A percentile compares a stretch with the other conserved stretches of the same genome.
Conservation (phyloP, 1,140 invertebrate species). For the Pinna nobilis region DNA sequence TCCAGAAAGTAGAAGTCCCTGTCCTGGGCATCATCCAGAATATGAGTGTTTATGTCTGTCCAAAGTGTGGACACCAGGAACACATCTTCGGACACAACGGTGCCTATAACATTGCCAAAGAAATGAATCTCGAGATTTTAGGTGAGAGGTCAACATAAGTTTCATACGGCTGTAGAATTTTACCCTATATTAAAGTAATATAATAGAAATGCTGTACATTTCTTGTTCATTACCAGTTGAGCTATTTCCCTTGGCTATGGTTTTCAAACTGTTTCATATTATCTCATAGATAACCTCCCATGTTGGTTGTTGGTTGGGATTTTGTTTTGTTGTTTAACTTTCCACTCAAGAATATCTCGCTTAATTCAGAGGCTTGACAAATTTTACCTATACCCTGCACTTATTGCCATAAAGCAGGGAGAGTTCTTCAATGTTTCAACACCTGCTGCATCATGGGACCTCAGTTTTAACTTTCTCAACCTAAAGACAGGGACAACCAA, state of each 20-base stretch:
- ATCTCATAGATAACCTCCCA: neutral
- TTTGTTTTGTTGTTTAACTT: neutral
- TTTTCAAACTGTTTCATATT: neutral
- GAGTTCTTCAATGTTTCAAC: no score
- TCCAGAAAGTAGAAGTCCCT: constrained; percentile 95
- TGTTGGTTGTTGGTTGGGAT: neutral
- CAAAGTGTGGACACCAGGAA: constrained; percentile 86
- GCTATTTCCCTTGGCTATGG: neutral
- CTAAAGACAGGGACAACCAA: no score
- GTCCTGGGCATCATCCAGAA: constrained; percentile 94
- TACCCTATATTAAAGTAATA: constrained; percentile 63
- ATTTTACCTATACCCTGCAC: no score
- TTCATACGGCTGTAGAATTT: neutral
- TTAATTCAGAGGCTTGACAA: no score
- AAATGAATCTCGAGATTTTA: constrained; percentile 86
- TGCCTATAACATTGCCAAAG: constrained; percentile 84
- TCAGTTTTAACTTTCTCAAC: no score
- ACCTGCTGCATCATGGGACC: no score
- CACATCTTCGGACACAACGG: constrained; percentile 91
- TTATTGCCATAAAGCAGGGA: no score
- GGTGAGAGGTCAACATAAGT: constrained; percentile 67
- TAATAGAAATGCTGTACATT: neutral
- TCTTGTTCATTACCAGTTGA: neutral
- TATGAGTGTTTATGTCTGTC: constrained; percentile 95
- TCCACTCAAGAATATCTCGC: no score